Base-by-base conservation (phyloP, 2,797 vertebrate genomes). In the Rhodeus uyekii region DNA sequence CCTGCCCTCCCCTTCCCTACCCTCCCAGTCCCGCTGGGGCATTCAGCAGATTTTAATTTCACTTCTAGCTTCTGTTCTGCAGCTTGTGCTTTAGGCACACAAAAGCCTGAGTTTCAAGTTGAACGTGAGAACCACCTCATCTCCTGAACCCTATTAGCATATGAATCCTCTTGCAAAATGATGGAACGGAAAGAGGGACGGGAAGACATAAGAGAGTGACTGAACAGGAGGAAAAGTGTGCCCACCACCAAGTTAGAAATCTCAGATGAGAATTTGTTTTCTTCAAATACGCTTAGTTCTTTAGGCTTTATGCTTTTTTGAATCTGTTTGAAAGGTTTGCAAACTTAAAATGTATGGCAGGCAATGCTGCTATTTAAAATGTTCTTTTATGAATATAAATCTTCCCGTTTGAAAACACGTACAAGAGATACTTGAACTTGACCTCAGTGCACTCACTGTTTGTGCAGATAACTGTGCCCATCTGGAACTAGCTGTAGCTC, bases 101-200 rank as follows among this genome's bases (percentile, higher is more conserved):
- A 97, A 97, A 91, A 95, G 94, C 92, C 93, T 92, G 92, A 93
- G 93, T 92, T 95, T 95, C 94, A 93, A 95, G 94, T 94, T 93
- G 93, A 96, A 97, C 92, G 94, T 97, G 96, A 97, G 96, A 97
- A 97, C 94, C 92, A 92, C 94, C 94, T 97, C 96, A 95, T 96
- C 96, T 94, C 91, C 95, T 98, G 96, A 98, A 96, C 96, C 90
- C 92, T 90, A 95, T 98, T 97, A 96, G 92, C 96, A 98, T 97
- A 95, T 96, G 94, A 98, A 98, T 96, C 85, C 90, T 89, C 88
- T 86, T 88, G 93, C 95, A 95, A 83, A 93, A 93, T 90, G 92
- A 92, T 91, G 82, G 88, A 82, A 78, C 24, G 29, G 85, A 78
- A 81, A 42, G 74, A 91, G 86, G 82, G 90, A 87, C 53, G 60